Evolutionary conservation across 2,888 invertebrate species (phyloP), one percentile per base, ranked within the genome.

Genomic region (Hirtodrosophila cameraria): DNA sequence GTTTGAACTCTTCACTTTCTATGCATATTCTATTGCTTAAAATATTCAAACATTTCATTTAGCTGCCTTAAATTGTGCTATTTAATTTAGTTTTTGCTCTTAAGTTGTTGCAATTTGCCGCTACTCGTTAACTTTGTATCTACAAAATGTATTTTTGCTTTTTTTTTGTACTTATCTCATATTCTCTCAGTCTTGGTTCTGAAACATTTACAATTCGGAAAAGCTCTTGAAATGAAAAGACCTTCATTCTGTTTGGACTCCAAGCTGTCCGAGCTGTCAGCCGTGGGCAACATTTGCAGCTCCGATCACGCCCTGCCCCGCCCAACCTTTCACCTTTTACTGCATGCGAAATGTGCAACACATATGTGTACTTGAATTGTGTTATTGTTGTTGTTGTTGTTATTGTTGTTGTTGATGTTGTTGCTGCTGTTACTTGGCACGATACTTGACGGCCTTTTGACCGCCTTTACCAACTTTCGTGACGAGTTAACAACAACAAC

Each of bases 401-500:
- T 43, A 35, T 12, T 36, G 25, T 30, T 45, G 45, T 11, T 30
- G 20, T 35, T 41, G 15, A 9, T 2, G 38, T 36, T 50, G 23
- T 33, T 42, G 31, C 48, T 46, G 48, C 55, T 61, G 54, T 55
- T 55, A 58, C 61, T 65, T 72, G 60, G 54, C 62, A 63, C 68
- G 63, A 63, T 80, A 72, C 80, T 80, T 75, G 84, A 77, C 72
- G 75, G 74, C 77, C 79, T 80, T 79, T 79, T 79, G 80, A 79
- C 83, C 83, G 79, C 71, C 80, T 74, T 79, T 71, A 57, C 42
- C 57, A 49, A 53, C n/a, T n/a, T n/a, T n/a, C 55, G 50, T 48
- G 60, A 50, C 75, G 30, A 36, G 20, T 42, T n/a, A 43, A 5
- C 25, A 65, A 18, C 41, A 38, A 30, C 39, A 45, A 9, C 38